phyloP scores from a whole-genome alignment of 2,888 invertebrate genomes.

The Hemicrepidius hirtus region DNA sequence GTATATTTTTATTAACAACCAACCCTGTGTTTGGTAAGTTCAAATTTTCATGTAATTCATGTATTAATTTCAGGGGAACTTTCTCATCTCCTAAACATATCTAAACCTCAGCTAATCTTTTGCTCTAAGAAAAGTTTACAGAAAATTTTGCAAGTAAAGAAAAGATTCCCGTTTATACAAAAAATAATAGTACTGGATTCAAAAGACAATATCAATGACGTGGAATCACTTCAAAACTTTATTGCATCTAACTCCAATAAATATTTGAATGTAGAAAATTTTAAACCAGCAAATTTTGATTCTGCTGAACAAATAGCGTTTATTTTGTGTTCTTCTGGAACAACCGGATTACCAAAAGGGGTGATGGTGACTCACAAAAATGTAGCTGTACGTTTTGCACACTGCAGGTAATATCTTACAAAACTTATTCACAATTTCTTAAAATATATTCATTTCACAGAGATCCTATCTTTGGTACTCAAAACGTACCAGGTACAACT shows the following conservation, averaged over 20 bases:
- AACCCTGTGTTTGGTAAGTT: no score
- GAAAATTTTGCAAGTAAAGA: slow-evolving; percentile 74
- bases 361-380: slow-evolving; percentile 74
- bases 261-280: slow-evolving; percentile 33
- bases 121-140: slow-evolving; percentile 75
- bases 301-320: slow-evolving; percentile 57
- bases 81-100: slow-evolving; percentile 76
- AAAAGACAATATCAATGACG: slow-evolving; percentile 66
- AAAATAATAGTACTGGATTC: slow-evolving; percentile 76
- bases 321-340: slow-evolving; percentile 80
- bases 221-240: slow-evolving; percentile 67
- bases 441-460: slow-evolving; percentile 29
- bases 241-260: slow-evolving; percentile 67
- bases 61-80: slow-evolving; percentile 52
- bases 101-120: slow-evolving; percentile 80
- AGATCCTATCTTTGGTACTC: slow-evolving; percentile 44
- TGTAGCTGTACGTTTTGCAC: slow-evolving; percentile 38
- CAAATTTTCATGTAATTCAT: no score
- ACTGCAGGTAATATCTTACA: slow-evolving; percentile 21
- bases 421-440: not conserved
- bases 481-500: slow-evolving; percentile 49
- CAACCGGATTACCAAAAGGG: slow-evolving; percentile 77
- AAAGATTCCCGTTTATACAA: slow-evolving; percentile 65
- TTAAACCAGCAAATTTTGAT: slow-evolving; percentile 50
- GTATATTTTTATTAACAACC: no score